Base-by-base conservation (phyloP, 2,888 invertebrate genomes). In the Tribolium freemani region DNA sequence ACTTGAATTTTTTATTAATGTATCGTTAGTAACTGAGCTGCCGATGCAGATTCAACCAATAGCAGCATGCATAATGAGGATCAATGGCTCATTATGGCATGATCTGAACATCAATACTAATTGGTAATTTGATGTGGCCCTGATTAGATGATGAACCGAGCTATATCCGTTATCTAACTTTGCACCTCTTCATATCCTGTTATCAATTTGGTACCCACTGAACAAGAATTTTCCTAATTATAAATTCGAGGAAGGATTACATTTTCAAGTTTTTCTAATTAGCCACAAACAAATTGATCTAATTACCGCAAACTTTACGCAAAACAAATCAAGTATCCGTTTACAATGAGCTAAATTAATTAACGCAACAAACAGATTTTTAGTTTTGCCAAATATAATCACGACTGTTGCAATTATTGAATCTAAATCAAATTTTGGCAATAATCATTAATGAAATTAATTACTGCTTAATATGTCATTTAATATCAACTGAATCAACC, bases 71-170 rank as follows among this genome's bases (percentile, higher is more conserved):
- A 76, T 81, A 82, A 83, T 80, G 81, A 81, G 83, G 83, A 84
- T 85, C 85, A 84, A 85, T 86, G 81, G 84, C 84, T 85, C 85
- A 85, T 85, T 85, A 84, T 78, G 78, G 78, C 80, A 80, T 81
- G 82, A 82, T 82, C 82, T 80, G 81, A 82, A 82, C 83, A 82
- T 81, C 84, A 83, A 83, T 84, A 83, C 83, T 85, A 86, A 86
- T 85, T 86, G 86, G 84, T 85, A 85, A 86, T 85, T 85, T 82
- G 85, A 84, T 84, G 84, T 85, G 81, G 81, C 78, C 77, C 79
- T 79, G 80, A 82, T 83, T 83, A 82, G 81, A 80, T 78, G 76
- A 73, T 75, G 75, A 72, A 66, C 63, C 63, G 56, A 60, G 60
- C 66, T 30, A 56, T 72, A 63, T 57, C 69, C 68, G 72, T 63